Evolutionary conservation across 2,888 invertebrate genomes (phyloP).

Genomic region (Alsophila aescularia): DNA sequence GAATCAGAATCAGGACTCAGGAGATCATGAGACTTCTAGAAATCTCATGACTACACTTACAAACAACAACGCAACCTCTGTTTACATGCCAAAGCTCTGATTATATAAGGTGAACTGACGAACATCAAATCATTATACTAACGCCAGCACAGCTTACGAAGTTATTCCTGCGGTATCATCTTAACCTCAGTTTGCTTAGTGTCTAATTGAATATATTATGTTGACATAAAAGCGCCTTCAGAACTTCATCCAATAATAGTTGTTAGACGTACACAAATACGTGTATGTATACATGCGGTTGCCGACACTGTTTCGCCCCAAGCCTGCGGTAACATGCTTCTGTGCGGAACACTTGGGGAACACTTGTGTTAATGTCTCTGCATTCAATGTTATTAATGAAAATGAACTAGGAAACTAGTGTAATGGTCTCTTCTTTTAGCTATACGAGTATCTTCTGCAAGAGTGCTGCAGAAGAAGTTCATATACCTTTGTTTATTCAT

Average conservation of each 20-base stretch:
- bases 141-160: conserved; percentile 1
- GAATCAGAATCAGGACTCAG: no score
- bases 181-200: conserved; percentile 25
- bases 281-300: conserved; percentile 55
- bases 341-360: conserved; percentile 6
- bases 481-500: no score
- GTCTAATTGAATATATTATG: conserved; percentile 32
- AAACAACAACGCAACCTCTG: no score
- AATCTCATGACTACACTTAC: no score
- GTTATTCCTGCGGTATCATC: conserved; percentile 18
- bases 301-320: conserved; percentile 52
- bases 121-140: conserved; percentile 9
- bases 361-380: conserved; percentile 37
- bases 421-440: no score
- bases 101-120: not conserved
- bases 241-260: conserved; percentile 50
- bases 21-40: no score
- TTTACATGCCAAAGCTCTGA: no score
- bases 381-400: conserved; percentile 32
- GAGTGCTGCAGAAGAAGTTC: no score
- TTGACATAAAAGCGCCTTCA: conserved; percentile 30
- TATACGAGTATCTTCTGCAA: no score
- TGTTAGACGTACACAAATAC: conserved; percentile 42
- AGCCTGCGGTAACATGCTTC: conserved; percentile 60
- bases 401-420: no score